Conservation (phyloP, 2,797 vertebrate species). For the Odontamblyopus lacepedii region DNA sequence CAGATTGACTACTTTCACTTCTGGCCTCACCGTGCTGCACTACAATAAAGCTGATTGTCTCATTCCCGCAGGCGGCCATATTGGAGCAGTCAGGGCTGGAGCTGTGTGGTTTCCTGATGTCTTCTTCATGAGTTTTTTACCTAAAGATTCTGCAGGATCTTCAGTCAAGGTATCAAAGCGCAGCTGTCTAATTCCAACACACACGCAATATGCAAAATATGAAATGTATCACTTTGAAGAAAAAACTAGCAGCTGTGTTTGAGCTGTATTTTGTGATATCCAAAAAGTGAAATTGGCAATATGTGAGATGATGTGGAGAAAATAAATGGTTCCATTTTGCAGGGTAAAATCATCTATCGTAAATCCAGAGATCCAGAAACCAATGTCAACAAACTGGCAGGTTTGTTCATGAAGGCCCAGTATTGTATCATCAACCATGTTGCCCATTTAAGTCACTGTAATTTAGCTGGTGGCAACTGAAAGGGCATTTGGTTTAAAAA, state of each 20-base stretch:
- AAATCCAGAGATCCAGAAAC: not conserved
- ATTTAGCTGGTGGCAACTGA: not conserved
- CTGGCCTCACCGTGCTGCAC: constrained; percentile 51
- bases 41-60: constrained; percentile 63
- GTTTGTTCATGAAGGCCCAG: not conserved
- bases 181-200: constrained; percentile 30
- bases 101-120: constrained; percentile 50
- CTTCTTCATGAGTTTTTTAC: constrained; percentile 51
- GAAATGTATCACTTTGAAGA: constrained; percentile 1
- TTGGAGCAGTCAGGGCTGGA: constrained; percentile 53
- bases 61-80: constrained; percentile 35
- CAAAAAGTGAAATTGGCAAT: too few species aligned
- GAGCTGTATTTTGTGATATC: not conserved
- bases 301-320: too few species aligned
- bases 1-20: constrained; percentile 37
- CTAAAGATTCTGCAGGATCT: constrained; percentile 46
- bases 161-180: constrained; percentile 44
- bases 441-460: not conserved
- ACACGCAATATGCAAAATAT: constrained; percentile 14
- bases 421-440: not conserved
- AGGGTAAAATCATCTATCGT: not conserved
- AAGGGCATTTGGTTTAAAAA: not conserved
- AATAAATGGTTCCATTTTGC: not conserved
- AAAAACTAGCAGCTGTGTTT: constrained; percentile 1
- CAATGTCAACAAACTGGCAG: not conserved